phyloP scores from a whole-genome alignment of 1,140 invertebrate genomes.

The Caligus rogercresseyi region DNA sequence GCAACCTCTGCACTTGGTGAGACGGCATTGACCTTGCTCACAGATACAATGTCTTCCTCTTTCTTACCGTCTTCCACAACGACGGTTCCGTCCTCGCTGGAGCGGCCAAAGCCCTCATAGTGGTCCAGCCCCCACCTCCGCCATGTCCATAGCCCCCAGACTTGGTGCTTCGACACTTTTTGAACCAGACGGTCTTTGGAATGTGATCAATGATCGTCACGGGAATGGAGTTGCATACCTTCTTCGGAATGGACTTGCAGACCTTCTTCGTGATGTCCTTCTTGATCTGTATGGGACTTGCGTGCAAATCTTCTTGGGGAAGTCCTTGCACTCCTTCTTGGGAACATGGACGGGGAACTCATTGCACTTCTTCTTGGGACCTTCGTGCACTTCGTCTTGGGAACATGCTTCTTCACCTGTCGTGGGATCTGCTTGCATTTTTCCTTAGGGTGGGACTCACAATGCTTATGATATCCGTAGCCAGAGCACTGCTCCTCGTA shows the following conservation, averaged over 20 bases:
- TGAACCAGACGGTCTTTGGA: conserved; percentile 16
- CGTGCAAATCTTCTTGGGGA: conserved; percentile 17
- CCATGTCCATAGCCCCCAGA: neutral
- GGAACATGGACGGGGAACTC: conserved; percentile 17
- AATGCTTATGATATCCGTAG: conserved; percentile 19
- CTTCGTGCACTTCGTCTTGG: conserved; percentile 15
- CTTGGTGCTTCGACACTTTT: conserved; percentile 16
- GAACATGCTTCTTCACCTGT: conserved; percentile 14
- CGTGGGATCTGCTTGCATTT: neutral
- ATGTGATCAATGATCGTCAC: conserved; percentile 14
- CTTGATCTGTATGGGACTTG: conserved; percentile 11
- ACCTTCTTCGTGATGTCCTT: conserved; percentile 17
- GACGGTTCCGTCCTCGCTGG: neutral
- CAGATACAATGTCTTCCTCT: neutral
- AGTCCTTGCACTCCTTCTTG: conserved; percentile 18
- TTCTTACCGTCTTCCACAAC: neutral
- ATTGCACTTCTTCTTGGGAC: conserved; percentile 19
- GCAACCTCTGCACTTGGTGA: neutral
- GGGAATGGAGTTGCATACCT: conserved; percentile 18
- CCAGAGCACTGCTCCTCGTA: conserved; percentile 18
- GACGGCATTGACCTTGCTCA: neutral
- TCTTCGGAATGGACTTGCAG: conserved; percentile 12
- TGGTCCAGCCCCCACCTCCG: too few species aligned
- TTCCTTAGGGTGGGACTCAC: conserved; percentile 9
- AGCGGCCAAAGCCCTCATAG: neutral